Evolutionary conservation across 2,113 vertebrate species (phyloP).

Genomic region (Peromyscus maniculatus): DNA sequence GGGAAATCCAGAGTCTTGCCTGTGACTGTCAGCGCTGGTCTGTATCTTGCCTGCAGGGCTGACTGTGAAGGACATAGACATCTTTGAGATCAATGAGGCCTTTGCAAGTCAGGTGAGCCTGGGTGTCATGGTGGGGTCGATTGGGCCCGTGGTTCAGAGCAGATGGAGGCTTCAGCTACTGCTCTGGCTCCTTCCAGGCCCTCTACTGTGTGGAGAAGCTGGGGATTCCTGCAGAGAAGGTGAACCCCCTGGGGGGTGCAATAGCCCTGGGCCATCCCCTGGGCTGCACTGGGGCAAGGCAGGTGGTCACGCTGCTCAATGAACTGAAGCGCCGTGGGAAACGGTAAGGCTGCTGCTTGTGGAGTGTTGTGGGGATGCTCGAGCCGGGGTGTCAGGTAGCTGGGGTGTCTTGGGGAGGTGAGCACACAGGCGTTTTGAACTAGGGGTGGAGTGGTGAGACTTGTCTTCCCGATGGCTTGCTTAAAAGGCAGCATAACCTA

Average conservation of each 20-base stretch:
- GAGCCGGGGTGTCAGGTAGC: neutral
- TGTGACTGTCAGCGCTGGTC: neutral
- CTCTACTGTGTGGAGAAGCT: slow-evolving; percentile 96
- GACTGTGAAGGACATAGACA: slow-evolving; percentile 89
- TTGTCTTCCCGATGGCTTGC: neutral
- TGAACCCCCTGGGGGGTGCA: slow-evolving; percentile 96
- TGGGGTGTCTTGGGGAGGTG: neutral
- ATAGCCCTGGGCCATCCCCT: slow-evolving; percentile 96
- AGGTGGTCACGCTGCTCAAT: slow-evolving; percentile 94
- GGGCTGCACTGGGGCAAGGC: slow-evolving; percentile 94
- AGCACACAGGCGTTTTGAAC: neutral
- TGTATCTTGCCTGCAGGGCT: slow-evolving; percentile 81
- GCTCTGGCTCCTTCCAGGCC: slow-evolving; percentile 84
- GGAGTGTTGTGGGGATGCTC: neutral
- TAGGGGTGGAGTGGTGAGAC: neutral
- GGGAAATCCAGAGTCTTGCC: neutral
- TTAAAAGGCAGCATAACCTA: neutral
- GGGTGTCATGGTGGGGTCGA: fast-evolving
- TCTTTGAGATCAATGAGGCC: slow-evolving; percentile 94
- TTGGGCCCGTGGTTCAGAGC: fast-evolving
- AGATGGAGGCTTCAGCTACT: fast-evolving
- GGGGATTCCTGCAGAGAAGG: slow-evolving; percentile 92
- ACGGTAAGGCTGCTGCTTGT: slow-evolving; percentile 84
- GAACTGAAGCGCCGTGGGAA: slow-evolving; percentile 92
- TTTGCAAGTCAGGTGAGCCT: slow-evolving; percentile 91